Percentiles rank a stretch among this genome's conserved stretches.
These are phyloP conservation scores for Nyctibius grandis DNA, from an alignment of 2,797 vertebrate species.

Conservation along the genomic window DNA sequence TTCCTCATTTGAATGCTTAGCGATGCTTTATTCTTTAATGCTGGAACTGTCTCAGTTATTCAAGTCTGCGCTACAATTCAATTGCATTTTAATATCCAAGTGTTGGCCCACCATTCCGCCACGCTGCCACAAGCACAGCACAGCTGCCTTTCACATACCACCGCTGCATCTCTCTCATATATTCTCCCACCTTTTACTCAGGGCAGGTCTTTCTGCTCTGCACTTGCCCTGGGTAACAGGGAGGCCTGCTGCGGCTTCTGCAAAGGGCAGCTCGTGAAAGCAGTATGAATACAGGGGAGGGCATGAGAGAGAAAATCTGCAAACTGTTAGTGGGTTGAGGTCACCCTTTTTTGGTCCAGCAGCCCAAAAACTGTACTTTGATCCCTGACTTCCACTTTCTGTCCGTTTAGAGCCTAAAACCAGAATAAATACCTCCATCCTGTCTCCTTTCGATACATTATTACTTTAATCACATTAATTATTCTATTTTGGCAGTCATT, in stretches of 20 bases:
- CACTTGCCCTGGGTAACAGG: neutral
- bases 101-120: neutral
- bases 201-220: neutral
- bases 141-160: neutral
- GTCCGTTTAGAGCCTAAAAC: neutral
- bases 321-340: neutral
- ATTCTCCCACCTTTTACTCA: neutral
- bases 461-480: constrained; percentile 1
- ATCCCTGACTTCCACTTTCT: neutral
- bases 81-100: neutral
- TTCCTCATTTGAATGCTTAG: neutral
- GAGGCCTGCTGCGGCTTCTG: neutral
- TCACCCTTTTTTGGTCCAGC: neutral
- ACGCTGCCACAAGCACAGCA: rapidly evolving
- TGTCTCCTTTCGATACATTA: neutral
- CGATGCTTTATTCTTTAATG: neutral
- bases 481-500: neutral
- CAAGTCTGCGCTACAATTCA: neutral
- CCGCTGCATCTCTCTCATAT: neutral
- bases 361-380: neutral
- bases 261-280: neutral
- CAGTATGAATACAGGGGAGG: neutral
- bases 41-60: neutral
- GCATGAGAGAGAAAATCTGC: neutral
- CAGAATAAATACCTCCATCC: neutral